Percentiles rank a stretch among this genome's conserved stretches.
Conservation (phyloP, 30 jellyfish, hydroid and myxozoan species). For the Hydra vulgaris region DNA sequence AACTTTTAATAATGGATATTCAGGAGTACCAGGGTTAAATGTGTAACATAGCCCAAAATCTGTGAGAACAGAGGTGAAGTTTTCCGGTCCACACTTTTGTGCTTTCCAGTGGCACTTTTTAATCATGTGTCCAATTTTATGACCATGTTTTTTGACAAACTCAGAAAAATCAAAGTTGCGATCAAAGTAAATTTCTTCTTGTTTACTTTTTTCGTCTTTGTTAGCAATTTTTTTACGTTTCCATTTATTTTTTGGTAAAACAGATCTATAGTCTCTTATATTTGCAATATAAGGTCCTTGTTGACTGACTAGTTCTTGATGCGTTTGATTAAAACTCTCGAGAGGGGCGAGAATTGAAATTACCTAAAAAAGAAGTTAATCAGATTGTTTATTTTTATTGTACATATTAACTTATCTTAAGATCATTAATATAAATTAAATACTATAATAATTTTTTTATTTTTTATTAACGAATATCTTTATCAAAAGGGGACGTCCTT, state of each 20-base stretch:
- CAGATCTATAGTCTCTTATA: slow-evolving; percentile 41
- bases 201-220: slow-evolving; percentile 9
- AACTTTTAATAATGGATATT: slow-evolving; percentile 34
- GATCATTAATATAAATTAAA: no score
- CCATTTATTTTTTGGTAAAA: slow-evolving; percentile 3
- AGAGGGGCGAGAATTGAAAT: slow-evolving; percentile 26
- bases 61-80: slow-evolving; percentile 32
- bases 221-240: slow-evolving; percentile 15
- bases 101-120: slow-evolving; percentile 45
- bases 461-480: no score
- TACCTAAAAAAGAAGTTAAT: slow-evolving; percentile 18
- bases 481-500: no score
- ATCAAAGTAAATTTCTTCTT: slow-evolving; percentile 11
- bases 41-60: slow-evolving; percentile 43
- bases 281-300: slow-evolving; percentile 24
- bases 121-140: slow-evolving; percentile 36
- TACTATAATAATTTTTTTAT: no score
- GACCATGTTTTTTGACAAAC: slow-evolving; percentile 31
- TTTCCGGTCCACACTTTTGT: slow-evolving; percentile 36
- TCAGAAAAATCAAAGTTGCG: slow-evolving; percentile 25
- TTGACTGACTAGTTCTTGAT: slow-evolving; percentile 19
- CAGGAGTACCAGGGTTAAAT: slow-evolving; percentile 32
- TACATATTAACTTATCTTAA: no score
- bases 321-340: slow-evolving; percentile 24
- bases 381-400: no score